These are phyloP conservation scores for Danio aesculapii DNA, from an alignment of 2,797 vertebrate genomes.

Conservation along the genomic window DNA sequence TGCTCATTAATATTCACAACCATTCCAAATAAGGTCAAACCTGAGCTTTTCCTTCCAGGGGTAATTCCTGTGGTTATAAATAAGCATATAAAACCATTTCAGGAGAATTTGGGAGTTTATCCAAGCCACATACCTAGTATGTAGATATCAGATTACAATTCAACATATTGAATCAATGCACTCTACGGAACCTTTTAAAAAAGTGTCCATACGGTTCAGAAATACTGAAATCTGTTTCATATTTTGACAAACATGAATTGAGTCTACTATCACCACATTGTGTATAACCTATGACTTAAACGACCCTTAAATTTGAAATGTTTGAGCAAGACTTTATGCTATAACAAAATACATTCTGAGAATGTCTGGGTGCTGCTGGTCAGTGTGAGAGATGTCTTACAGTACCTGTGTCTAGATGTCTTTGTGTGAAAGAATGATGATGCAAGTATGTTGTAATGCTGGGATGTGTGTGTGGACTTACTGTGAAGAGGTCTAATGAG, in stretches of 20 bases:
- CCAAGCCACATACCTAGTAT: too few relatives aligned
- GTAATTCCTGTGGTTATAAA: too few relatives aligned
- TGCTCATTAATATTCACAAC: too few relatives aligned
- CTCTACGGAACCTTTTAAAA: not conserved
- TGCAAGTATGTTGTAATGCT: constrained; percentile 54
- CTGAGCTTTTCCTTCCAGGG: too few relatives aligned
- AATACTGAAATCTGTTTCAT: not conserved
- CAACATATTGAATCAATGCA: too few relatives aligned
- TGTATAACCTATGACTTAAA: not conserved
- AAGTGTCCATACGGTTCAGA: not conserved
- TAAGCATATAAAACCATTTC: too few relatives aligned
- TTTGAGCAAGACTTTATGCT: constrained; percentile 1
- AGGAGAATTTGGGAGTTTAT: too few relatives aligned
- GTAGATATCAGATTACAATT: too few relatives aligned
- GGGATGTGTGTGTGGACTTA: constrained; percentile 49
- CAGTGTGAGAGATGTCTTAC: constrained; percentile 41
- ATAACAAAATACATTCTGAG: not conserved
- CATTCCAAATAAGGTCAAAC: too few relatives aligned
- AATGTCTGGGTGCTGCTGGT: constrained; percentile 23
- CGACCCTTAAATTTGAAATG: not conserved
- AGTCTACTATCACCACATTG: not conserved
- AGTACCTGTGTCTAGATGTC: constrained; percentile 32
- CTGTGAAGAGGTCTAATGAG: constrained; percentile 58
- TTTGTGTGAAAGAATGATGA: constrained; percentile 50
- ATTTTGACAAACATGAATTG: not conserved